Percentiles rank a stretch among this genome's conserved stretches.
Conservation (phyloP, 2,888 invertebrate genomes). For the Lathronympha strigana region DNA sequence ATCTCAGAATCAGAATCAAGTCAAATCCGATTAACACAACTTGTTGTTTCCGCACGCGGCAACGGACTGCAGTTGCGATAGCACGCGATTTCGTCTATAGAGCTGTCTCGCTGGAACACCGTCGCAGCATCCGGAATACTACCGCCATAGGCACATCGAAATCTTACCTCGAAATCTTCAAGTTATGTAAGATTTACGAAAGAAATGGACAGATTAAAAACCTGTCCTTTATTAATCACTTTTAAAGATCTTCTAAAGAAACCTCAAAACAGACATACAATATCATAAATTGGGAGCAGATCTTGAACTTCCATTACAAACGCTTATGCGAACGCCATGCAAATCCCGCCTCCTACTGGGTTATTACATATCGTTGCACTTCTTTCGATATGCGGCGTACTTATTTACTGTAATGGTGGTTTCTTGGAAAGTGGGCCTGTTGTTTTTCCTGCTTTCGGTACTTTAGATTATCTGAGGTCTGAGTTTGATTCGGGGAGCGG, state of each 20-base stretch:
- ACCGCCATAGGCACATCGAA: too few species aligned
- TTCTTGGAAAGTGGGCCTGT: constrained; percentile 31
- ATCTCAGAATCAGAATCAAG: too few species aligned
- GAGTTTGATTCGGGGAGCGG: not conserved
- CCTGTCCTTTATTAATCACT: not conserved
- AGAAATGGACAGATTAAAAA: too few species aligned
- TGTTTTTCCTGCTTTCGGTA: constrained; percentile 23
- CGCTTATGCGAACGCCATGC: constrained; percentile 21
- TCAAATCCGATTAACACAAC: too few species aligned
- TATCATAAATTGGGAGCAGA: constrained; percentile 9
- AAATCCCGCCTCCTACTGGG: constrained; percentile 42
- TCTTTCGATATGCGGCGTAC: constrained; percentile 36
- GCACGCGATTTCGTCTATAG: too few species aligned
- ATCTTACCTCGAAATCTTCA: too few species aligned
- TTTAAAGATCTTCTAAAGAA: not conserved
- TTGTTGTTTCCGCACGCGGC: too few species aligned
- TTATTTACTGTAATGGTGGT: constrained; percentile 33
- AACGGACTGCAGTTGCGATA: too few species aligned
- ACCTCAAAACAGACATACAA: constrained; percentile 1
- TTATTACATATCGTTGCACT: constrained; percentile 49
- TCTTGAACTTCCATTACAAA: constrained; percentile 14
- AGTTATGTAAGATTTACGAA: too few species aligned
- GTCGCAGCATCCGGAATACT: too few species aligned
- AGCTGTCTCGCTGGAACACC: too few species aligned
- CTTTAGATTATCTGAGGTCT: not conserved